Base-by-base conservation (phyloP, 2,888 invertebrate genomes). In the Synanthedon vespiformis region DNA sequence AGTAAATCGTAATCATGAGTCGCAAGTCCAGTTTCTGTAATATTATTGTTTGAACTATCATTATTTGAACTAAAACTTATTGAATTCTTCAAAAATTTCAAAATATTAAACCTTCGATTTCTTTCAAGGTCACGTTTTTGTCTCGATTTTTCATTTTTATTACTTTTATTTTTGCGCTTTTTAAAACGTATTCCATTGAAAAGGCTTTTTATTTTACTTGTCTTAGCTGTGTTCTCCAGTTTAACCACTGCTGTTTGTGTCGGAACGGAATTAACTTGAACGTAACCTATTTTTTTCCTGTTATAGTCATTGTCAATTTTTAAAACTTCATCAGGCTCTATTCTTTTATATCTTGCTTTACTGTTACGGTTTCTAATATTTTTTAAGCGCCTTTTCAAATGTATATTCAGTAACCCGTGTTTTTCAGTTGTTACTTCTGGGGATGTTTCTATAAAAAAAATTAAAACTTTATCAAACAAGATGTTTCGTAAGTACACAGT, bases 51-150 rank as follows among this genome's bases (percentile, higher is more conserved):
- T 51, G 55, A 62, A 0, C 50, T 44, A 34, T 34, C 5, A 10
- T 34, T 10, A 34, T 34, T 34, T 34, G 11, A n/a, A 40, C 48
- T 52, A 59, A 40, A 80, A 75, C 0, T 77, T 63, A 40, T 6
- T 34, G 34, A 34, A 34, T 71, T 56, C 56, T 70, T 73, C 1
- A 81, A 48, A 8, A 64, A 70, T 40, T 74, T 65, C 3, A 81
- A 60, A 4, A 76, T 69, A 56, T 71, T 72, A 14, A 72, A 77
- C 12, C 77, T 68, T n/a, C 61, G 58, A 10, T 54, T 54, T 56
- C 74, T 63, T 52, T 65, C 52, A 34, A 10, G 0, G 34, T 34
- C 8, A 6, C 59, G 54, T 55, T 58, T 58, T 16, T 57, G 50
- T 55, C 61, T 61, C 56, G 62, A 54, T 48, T 59, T 61, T 51